phyloP scores from a whole-genome alignment of 2,797 vertebrate species.

The Lacerta viridis region DNA sequence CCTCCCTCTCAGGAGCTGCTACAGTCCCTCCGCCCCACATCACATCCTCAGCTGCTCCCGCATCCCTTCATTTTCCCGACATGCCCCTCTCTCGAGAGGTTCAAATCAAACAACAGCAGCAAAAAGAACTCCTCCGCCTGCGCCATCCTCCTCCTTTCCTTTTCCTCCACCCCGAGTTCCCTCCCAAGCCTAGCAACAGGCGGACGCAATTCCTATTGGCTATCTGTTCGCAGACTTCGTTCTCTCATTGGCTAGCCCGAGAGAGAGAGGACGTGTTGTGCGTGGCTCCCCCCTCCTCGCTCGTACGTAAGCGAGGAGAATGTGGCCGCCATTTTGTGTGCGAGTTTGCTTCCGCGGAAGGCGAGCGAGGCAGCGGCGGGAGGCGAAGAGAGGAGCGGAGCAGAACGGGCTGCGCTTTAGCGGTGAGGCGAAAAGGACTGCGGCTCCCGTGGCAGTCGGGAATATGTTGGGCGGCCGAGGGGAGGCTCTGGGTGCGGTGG shows the following conservation, averaged over 20 bases:
- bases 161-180: background rate
- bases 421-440: background rate
- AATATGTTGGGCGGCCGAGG: no score
- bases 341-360: background rate
- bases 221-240: background rate
- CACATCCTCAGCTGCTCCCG: no score
- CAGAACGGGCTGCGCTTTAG: background rate
- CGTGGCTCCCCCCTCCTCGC: background rate
- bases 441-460: background rate
- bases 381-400: background rate
- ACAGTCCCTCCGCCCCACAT: background rate
- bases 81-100: background rate
- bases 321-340: conserved; percentile 35
- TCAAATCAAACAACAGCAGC: conserved; percentile 3
- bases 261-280: background rate
- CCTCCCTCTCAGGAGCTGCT: background rate
- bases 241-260: background rate
- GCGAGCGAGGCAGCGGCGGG: background rate
- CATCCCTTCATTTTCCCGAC: background rate
- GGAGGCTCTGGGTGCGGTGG: no score
- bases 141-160: background rate
- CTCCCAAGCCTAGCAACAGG: conserved; percentile 28
- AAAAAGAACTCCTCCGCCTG: background rate
- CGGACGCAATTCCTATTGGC: conserved; percentile 10
- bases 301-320: background rate